Percentiles rank a stretch among this genome's conserved stretches.
Conservation (phyloP, 2,797 vertebrate genomes). For the Spondyliosoma cantharus region DNA sequence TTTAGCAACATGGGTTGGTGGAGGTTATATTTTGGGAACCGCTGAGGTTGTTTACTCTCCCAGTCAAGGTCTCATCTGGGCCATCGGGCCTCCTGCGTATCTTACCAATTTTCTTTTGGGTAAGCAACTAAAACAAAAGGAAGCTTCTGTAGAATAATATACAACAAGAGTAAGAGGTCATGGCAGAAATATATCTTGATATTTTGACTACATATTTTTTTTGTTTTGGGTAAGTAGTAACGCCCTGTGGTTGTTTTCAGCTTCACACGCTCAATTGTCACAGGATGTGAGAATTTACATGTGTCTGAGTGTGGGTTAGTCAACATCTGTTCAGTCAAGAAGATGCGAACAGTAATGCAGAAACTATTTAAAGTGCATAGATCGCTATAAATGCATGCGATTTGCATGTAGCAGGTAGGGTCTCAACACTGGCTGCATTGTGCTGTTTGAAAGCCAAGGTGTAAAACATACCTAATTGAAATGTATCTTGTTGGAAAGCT, state of each 20-base stretch:
- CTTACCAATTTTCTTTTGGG: conserved; percentile 79
- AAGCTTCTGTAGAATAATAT: neutral
- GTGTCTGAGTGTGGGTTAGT: neutral
- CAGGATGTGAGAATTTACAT: neutral
- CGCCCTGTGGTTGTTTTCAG: neutral
- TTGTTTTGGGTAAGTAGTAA: neutral
- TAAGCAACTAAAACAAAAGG: conserved; percentile 65
- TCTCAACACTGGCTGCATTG: neutral
- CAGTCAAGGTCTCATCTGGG: conserved; percentile 82
- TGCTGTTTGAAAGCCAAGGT: neutral
- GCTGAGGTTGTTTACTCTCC: conserved; percentile 85
- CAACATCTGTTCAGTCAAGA: neutral
- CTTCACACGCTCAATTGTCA: neutral
- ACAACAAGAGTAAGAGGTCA: neutral
- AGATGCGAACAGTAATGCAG: neutral
- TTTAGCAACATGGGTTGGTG: conserved; percentile 86
- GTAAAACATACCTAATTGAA: neutral
- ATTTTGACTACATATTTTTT: neutral
- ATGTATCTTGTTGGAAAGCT: neutral
- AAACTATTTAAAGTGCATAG: neutral
- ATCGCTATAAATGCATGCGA: neutral
- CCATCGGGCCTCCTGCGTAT: conserved; percentile 79
- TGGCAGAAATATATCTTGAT: neutral
- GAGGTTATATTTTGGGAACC: conserved; percentile 83
- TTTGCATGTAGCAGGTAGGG: neutral